These are phyloP conservation scores for Eremophila alpestris DNA, from an alignment of 2,797 vertebrate genomes.

Conservation along the genomic window DNA sequence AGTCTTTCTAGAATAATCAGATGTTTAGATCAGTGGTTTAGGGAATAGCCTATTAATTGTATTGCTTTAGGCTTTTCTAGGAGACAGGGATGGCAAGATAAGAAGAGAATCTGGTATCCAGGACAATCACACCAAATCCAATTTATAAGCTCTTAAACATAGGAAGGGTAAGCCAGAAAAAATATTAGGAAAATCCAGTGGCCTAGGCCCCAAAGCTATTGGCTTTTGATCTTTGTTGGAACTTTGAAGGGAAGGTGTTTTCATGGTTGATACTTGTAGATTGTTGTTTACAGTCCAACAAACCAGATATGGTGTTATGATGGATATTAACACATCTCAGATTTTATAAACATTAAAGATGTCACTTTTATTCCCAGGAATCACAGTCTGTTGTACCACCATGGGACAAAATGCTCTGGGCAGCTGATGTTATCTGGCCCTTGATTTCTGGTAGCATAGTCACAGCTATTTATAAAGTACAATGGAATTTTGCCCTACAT, in stretches of 20 bases:
- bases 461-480: background rate
- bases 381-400: background rate
- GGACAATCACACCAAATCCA: background rate
- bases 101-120: slow-evolving; percentile 9
- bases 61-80: slow-evolving; percentile 30
- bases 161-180: slow-evolving; percentile 8
- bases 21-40: background rate
- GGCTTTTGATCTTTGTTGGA: background rate
- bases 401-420: background rate
- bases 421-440: background rate
- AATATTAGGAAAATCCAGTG: background rate
- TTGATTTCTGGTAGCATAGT: background rate
- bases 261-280: background rate
- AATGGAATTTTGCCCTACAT: background rate
- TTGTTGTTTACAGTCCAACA: background rate
- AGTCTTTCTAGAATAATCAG: background rate
- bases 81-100: slow-evolving; percentile 5
- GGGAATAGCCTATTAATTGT: slow-evolving; percentile 15
- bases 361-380: background rate
- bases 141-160: slow-evolving; percentile 6
- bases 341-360: background rate
- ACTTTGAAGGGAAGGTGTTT: background rate
- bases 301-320: background rate
- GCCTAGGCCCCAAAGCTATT: background rate
- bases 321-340: background rate